Conservation (phyloP, 2,888 invertebrate species). For the Nineta flava region DNA sequence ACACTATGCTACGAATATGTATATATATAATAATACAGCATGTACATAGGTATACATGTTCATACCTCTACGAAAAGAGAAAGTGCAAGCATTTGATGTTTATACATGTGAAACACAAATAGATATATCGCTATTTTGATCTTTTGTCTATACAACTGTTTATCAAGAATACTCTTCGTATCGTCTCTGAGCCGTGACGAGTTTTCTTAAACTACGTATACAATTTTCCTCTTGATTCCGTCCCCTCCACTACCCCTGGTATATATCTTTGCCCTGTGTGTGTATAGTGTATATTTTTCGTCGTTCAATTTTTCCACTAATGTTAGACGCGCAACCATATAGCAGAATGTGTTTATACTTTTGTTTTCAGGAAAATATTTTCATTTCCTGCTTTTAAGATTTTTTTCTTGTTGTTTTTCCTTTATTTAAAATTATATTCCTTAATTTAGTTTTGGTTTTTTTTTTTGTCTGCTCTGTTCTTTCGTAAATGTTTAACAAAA, state of each 20-base stretch:
- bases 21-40: not conserved
- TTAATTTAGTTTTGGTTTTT: not conserved
- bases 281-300: not conserved
- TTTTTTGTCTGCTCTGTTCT: not conserved
- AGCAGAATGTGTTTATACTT: not conserved
- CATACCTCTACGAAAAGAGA: not conserved
- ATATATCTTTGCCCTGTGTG: no score
- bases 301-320: not conserved
- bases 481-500: not conserved
- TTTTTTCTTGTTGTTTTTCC: not conserved
- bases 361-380: conserved; percentile 1
- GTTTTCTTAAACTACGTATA: not conserved
- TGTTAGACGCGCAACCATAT: conserved; percentile 3
- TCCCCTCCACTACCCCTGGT: not conserved
- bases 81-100: conserved; percentile 3
- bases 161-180: not conserved
- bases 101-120: not conserved
- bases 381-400: not conserved
- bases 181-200: not conserved
- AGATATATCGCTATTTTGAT: conserved; percentile 2
- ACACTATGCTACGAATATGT: not conserved
- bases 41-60: not conserved
- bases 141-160: not conserved
- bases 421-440: not conserved
- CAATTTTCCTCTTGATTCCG: not conserved